These are phyloP conservation scores for Sorex araneus DNA, from an alignment of 2,113 vertebrate genomes.

Conservation along the genomic window DNA sequence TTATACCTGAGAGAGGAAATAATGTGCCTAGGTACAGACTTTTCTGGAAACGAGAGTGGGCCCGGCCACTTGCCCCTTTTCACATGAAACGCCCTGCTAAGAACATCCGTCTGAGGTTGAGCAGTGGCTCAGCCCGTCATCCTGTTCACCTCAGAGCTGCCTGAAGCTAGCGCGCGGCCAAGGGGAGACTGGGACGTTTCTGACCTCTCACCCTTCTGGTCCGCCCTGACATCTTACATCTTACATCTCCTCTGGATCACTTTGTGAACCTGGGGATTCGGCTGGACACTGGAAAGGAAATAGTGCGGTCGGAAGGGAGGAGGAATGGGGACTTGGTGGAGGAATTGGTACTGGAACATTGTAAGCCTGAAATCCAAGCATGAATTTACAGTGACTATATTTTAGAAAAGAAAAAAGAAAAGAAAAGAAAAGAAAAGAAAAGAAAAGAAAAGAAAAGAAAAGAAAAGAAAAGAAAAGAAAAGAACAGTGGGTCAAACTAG, in stretches of 20 bases:
- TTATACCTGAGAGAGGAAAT: no score
- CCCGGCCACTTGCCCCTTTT: background rate
- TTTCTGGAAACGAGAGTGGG: no score
- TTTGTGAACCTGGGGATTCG: background rate
- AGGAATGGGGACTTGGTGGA: no score
- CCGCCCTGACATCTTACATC: no score
- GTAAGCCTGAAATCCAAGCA: no score
- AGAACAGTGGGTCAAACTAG: background rate
- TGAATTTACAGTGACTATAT: no score
- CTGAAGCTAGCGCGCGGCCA: background rate
- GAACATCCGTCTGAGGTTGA: background rate
- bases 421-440: background rate
- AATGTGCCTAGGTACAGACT: no score
- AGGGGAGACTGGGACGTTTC: background rate
- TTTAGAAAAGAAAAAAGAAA: background rate
- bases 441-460: no score
- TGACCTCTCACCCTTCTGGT: conserved; percentile 28
- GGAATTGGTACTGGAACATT: no score
- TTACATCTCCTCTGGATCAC: background rate
- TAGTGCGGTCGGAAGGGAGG: background rate
- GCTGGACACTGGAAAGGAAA: background rate
- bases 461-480: background rate
- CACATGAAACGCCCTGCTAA: background rate
- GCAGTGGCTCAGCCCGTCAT: background rate
- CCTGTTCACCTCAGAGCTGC: background rate